Base-by-base conservation (phyloP, 2,113 vertebrate genomes). In the Petrocephalus microphthalmus region DNA sequence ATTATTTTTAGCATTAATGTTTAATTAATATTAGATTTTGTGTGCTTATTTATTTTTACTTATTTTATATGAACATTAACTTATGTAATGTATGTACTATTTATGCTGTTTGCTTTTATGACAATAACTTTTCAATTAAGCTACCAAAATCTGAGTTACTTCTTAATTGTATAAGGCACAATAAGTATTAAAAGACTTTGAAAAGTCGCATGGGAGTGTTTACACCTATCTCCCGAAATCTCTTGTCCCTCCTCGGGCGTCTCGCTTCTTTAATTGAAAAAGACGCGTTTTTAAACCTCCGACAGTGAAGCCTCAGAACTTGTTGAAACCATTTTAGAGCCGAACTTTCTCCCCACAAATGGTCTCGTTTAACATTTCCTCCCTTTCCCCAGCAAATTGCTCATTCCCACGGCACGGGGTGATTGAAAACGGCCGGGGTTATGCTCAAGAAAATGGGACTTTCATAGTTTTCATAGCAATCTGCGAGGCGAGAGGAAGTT, bases 201-300 rank as follows among this genome's bases (percentile, higher is more conserved):
- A 7, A 60, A 60, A 64, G 60, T 64, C 25, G 25, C 60, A 8
- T 64, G 10, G 52, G 52, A 37, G 7, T 85, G 29, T 33, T 85
- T 64, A 10, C 57, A n/a, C n/a, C 60, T 25, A 11, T 25, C 57
- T 25, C 10, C 57, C 57, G 57, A 29, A 60, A 45, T 42, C n/a
- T 6, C 37, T 45, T 60, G 47, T 85, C 15, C 25, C 25, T n/a
- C 81, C 45, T 25, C 15, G 84, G 8, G 47, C 51, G 51, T 85
- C 51, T 84, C 25, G 11, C 84, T 13, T 85, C 51, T 88, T 89
- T 94, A 94, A 95, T 94, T 92, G 84, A 53, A 29, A 86, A 78
- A 52, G 93, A 93, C 94, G 93, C 15, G 90, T 95, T 94, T 95
- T 93, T 91, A 92, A 93, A 93, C 92, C 90, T 91, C 85, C 90